Evolutionary conservation across 2,113 vertebrate genomes (phyloP).

Genomic region (Camelus dromedarius): DNA sequence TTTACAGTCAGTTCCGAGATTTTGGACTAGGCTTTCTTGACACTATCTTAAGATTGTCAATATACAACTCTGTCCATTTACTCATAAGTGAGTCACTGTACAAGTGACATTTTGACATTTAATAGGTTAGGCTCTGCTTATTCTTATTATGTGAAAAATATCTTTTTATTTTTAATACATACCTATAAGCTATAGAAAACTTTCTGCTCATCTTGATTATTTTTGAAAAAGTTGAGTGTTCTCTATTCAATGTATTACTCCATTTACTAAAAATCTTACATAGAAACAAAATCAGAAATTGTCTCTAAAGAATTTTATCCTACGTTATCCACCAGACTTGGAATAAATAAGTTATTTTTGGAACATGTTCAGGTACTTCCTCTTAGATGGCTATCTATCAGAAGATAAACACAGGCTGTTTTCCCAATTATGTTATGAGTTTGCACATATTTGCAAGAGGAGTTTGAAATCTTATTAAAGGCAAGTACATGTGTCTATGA

Average conservation of each 20-base stretch:
- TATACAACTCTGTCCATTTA: background rate
- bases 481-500: background rate
- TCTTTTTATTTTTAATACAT: background rate
- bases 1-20: background rate
- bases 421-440: background rate
- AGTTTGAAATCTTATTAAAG: background rate
- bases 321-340: background rate
- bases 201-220: background rate
- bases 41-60: background rate
- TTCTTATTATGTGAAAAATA: background rate
- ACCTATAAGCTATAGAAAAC: background rate
- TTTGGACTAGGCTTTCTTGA: background rate
- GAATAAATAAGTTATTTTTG: background rate
- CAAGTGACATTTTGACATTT: background rate
- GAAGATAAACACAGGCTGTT: background rate
- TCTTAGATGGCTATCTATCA: background rate
- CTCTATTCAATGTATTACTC: background rate
- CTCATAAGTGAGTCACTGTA: background rate
- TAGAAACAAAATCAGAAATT: background rate
- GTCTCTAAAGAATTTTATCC: background rate
- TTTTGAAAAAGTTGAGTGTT: background rate
- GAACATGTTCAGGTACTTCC: background rate
- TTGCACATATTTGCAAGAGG: background rate
- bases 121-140: background rate
- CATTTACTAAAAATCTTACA: background rate